phyloP scores from a whole-genome alignment of 2,113 vertebrate species.

The Mohoua ochrocephala region DNA sequence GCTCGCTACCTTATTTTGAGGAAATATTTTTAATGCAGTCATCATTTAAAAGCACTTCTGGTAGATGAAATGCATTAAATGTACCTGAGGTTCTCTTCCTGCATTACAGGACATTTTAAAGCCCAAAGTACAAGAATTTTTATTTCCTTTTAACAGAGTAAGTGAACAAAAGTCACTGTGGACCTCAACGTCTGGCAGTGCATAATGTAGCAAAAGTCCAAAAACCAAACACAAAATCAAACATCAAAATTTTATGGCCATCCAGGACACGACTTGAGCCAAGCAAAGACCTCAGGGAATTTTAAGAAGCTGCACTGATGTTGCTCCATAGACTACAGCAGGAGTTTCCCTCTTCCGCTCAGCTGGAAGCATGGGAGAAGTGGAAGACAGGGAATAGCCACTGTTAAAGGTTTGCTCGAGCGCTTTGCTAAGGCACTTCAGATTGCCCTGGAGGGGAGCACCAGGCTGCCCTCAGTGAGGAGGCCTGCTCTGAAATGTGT shows the following conservation, averaged over 20 bases:
- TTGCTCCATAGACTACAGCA: neutral
- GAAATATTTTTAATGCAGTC: neutral
- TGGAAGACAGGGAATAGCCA: neutral
- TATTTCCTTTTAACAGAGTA: neutral
- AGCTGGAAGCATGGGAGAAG: neutral
- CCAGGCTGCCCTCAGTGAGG: neutral
- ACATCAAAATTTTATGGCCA: neutral
- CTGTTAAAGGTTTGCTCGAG: neutral
- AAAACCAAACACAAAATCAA: neutral
- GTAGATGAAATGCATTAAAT: neutral
- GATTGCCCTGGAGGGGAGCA: neutral
- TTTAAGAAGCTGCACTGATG: neutral
- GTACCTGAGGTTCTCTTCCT: neutral
- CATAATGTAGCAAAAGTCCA: neutral
- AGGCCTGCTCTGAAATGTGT: neutral
- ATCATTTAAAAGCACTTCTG: neutral
- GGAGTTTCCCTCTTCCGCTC: neutral
- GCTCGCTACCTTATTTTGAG: neutral
- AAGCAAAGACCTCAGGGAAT: neutral
- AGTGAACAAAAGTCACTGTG: neutral
- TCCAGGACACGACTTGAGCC: neutral
- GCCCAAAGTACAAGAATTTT: neutral
- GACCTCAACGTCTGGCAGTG: neutral
- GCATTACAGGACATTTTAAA: neutral
- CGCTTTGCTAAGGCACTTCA: neutral